Conservation (phyloP, 2,113 vertebrate genomes). For the Nycticebus coucang region DNA sequence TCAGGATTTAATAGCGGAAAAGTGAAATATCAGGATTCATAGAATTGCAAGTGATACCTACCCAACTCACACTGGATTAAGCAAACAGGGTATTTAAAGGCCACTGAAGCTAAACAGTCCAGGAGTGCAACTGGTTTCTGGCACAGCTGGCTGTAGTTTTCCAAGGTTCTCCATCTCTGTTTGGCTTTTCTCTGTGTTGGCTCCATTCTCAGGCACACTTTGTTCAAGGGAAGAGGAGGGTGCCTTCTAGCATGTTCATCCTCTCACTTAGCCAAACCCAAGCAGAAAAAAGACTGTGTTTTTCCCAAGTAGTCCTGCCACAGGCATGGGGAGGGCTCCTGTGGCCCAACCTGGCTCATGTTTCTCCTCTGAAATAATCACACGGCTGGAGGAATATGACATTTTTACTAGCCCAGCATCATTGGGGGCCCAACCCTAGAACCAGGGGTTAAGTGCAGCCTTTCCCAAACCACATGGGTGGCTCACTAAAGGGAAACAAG, state of each 20-base stretch:
- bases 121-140: neutral
- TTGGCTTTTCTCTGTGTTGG: neutral
- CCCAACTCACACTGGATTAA: slow-evolving; percentile 13
- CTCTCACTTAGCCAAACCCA: neutral
- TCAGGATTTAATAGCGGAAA: neutral
- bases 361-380: neutral
- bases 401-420: neutral
- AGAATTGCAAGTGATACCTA: neutral
- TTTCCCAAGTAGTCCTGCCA: neutral
- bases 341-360: neutral
- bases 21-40: neutral
- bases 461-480: neutral
- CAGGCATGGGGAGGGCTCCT: neutral
- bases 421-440: neutral
- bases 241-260: neutral
- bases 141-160: neutral
- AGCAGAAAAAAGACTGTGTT: neutral
- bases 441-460: neutral
- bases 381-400: neutral
- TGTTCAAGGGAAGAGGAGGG: neutral
- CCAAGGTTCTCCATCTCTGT: neutral
- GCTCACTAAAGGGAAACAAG: neutral
- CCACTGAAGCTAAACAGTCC: neutral
- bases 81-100: neutral
- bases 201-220: neutral